Evolutionary conservation across 2,888 invertebrate genomes (phyloP), one percentile per base, ranked within the genome.

Genomic region (Sinotaia quadrata): DNA sequence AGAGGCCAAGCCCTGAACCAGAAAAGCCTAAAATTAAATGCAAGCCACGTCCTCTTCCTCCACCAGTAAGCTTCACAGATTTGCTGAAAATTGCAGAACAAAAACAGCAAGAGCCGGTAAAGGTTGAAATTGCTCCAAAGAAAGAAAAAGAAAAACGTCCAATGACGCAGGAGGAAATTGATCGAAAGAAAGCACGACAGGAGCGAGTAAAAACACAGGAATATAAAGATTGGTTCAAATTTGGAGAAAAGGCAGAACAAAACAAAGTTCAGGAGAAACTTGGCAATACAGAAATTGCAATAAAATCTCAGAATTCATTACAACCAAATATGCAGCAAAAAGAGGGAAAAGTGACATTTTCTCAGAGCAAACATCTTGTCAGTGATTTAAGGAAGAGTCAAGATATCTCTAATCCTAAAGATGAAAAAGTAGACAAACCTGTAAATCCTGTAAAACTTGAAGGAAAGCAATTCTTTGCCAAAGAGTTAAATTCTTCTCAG

Each of bases 81-180:
- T 58, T 84, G 1, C 59, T 84, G 34, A 82, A 81, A 74, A 57
- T 82, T 47, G 84, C 81, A 24, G 75, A 75, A 68, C 37, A 74
- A 54, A 82, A 83, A 47, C 68, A 74, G 51, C 75, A 76, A 56
- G 76, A 77, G 33, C 75, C 77, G 15, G 76, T 73, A 1, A 74
- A 71, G 24, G 67, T 65, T 8, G 36, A 65, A 24, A 21, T 33
- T 4, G 51, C 47, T 15, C 65, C 68, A 33, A 71, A 68, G 59
- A 75, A 73, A 29, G 57, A 59, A 24, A 69, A 74, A 15, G 77
- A 78, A 27, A 71, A 74, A 18, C 71, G 81, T 36, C 81, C 80
- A 5, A 69, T 79, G 71, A 82, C 81, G 4, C 82, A 82, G 60
- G 79, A 81, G 27, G 84, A 84, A 59, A 74, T 79, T 37, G 82